Conservation (phyloP, 2,797 vertebrate species). For the Karalla daura region DNA sequence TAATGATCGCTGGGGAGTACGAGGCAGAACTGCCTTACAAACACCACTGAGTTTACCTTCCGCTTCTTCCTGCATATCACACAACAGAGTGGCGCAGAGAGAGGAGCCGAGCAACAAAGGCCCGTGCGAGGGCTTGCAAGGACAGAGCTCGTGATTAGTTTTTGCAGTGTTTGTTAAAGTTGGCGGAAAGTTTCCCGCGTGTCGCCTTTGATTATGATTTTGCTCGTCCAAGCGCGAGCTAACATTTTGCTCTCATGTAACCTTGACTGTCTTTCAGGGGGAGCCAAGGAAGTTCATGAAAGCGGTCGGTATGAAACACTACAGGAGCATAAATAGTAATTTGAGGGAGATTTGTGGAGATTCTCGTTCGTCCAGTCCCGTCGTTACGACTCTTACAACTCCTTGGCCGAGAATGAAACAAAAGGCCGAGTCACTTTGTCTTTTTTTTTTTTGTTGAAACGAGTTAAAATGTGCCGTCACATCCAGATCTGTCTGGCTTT, state of each 20-base stretch:
- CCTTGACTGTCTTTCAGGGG: constrained; percentile 22
- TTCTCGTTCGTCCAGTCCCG: no score
- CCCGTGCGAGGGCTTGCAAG: constrained; percentile 55
- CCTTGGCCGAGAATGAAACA: no score
- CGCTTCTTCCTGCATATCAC: constrained; percentile 67
- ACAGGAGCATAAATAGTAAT: no score
- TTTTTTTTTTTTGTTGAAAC: no score
- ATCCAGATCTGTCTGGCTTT: neutral
- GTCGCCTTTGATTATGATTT: constrained; percentile 15
- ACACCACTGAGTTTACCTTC: constrained; percentile 80
- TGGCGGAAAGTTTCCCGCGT: constrained; percentile 47
- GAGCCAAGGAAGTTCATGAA: neutral
- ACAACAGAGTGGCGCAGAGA: constrained; percentile 74
- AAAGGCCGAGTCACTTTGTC: no score
- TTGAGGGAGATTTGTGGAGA: no score
- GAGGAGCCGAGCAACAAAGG: constrained; percentile 65
- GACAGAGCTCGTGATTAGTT: constrained; percentile 47
- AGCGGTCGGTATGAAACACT: neutral
- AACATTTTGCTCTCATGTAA: neutral
- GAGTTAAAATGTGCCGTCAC: neutral
- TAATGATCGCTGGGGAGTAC: constrained; percentile 81
- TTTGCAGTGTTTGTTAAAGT: constrained; percentile 45
- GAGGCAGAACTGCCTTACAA: constrained; percentile 73
- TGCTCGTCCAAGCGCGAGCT: neutral
- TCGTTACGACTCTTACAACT: no score